Base-by-base conservation (phyloP, 2,113 vertebrate genomes). In the Hylia prasina region DNA sequence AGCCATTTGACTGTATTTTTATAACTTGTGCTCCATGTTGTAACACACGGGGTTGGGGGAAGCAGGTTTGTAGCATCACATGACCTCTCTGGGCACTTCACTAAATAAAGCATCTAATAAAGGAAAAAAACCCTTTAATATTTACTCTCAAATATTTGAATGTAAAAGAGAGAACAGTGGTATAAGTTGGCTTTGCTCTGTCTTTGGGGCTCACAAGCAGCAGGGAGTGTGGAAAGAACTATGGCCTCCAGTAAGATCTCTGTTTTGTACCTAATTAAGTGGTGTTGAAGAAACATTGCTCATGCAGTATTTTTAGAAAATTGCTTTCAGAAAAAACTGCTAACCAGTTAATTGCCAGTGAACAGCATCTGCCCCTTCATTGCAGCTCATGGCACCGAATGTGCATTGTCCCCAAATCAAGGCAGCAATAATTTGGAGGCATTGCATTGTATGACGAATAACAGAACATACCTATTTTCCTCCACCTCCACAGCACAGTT, bases 311-410 rank as follows among this genome's bases (percentile, higher is more conserved):
- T 92, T 94, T 92, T 87, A 75, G 82, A 92, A 84, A 50, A 44
- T 33, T 47, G 25, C 42, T 91, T 37, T 89, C 64, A 70, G 69
- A 37, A 90, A 70, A 82, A 73, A 50, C 23, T n/a, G 5, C 4
- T 8, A 90, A 39, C 51, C 54, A 61, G 45, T 69, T 83, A 89
- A 90, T 86, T 65, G 35, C 45, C 53, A 69, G 37, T 20, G 58
- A 93, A 53, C 19, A 82, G 78, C 60, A 73, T 25, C 58, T 89
- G 63, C 24, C 47, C 31, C 71, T 86, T 88, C 42, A 51, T 37
- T 0, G 0, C 2, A 6, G 37, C 8, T 92, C 50, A 27, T 1
- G 3, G 44, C 50, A 50, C 4, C 11, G 3, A 69, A 73, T 5
- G 20, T 53, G 37, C 56, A 70, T 54, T 16, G 6, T 57, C 42